Base-by-base conservation (phyloP, 2,888 invertebrate species). In the Plemyria rubiginata region DNA sequence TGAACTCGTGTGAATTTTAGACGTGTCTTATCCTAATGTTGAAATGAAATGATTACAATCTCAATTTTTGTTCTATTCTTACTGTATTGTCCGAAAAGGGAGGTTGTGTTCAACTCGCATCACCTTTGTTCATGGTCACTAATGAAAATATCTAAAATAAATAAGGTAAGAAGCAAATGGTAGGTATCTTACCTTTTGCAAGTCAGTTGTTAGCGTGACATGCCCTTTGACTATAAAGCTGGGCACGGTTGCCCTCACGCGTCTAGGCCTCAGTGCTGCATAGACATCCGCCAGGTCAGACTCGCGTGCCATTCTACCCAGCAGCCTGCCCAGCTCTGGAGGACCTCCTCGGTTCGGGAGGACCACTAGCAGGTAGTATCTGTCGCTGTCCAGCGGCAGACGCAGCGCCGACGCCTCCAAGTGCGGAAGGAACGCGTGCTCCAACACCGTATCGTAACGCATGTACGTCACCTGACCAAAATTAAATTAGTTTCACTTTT, bases 221-320 rank as follows among this genome's bases (percentile, higher is more conserved):
- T 96, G 96, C 51, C 97, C 97, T 67, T 96, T 95, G 22, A 97
- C 93, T 82, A 94, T 95, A 79, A 97, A 97, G 75, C 96, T 96
- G 0, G 97, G 97, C 64, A 97, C 96, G 36, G 95, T 94, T 0
- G 96, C 96, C 71, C 94, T 94, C 12, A 97, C 96, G 83, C 96
- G 95, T 36, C 95, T 94, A 2, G 95, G 94, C 65, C 94, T 94
- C 62, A 97, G 82, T 66, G 95, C 94, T 40, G 94, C 93, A 70
- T 96, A 94, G 60, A 97, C 94, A 64, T 94, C 92, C 5, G 96
- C 94, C 54, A 97, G 87, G 72, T 93, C 94, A 0, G 94, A 95
- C 55, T 93, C 93, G 16, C 91, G 77, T 54, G 94, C 94, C 79
- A 97, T 92, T 46, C 95, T 93, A 36, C 94, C 93, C 15, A 96